Evolutionary conservation across 2,888 invertebrate genomes (phyloP).

Genomic region (Agriotes lineatus): DNA sequence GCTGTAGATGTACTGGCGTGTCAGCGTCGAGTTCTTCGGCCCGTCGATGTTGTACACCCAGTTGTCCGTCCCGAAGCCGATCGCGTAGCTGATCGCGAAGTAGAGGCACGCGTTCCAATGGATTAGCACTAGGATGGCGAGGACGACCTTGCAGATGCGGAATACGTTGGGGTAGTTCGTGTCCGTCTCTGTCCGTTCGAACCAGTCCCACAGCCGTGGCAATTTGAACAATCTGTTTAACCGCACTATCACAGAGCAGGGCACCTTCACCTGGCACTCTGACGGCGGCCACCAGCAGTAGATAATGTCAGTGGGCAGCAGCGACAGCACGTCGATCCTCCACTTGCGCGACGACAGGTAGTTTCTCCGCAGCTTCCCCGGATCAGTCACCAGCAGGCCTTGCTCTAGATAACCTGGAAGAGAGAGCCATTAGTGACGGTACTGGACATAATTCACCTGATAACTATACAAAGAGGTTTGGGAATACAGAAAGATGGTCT

Average conservation of each 20-base stretch:
- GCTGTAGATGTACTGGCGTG: conserved; percentile 88
- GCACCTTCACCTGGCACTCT: conserved; percentile 75
- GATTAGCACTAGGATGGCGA: conserved; percentile 90
- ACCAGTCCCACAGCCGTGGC: conserved; percentile 90
- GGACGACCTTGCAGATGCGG: conserved; percentile 85
- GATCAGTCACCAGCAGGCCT: conserved; percentile 90
- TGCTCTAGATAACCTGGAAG: conserved; percentile 90
- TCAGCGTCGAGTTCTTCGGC: conserved; percentile 77
- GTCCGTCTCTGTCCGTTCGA: conserved; percentile 93
- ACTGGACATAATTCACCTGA: no score
- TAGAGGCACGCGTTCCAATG: conserved; percentile 97
- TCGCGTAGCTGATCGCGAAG: conserved; percentile 89
- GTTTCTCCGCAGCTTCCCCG: conserved; percentile 79
- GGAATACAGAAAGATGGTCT: no score
- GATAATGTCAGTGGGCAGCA: conserved; percentile 87
- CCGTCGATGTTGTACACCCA: conserved; percentile 87
- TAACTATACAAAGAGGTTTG: no score
- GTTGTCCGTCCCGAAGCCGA: conserved; percentile 91
- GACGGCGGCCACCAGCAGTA: conserved; percentile 84
- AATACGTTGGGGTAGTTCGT: conserved; percentile 95
- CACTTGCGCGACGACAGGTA: conserved; percentile 81
- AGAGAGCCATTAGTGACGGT: no score
- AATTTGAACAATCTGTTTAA: conserved; percentile 88
- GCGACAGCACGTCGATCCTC: conserved; percentile 80
- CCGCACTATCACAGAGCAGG: conserved; percentile 88